Evolutionary conservation across 1,140 invertebrate genomes (phyloP).

Genomic region (Octopus sinensis): DNA sequence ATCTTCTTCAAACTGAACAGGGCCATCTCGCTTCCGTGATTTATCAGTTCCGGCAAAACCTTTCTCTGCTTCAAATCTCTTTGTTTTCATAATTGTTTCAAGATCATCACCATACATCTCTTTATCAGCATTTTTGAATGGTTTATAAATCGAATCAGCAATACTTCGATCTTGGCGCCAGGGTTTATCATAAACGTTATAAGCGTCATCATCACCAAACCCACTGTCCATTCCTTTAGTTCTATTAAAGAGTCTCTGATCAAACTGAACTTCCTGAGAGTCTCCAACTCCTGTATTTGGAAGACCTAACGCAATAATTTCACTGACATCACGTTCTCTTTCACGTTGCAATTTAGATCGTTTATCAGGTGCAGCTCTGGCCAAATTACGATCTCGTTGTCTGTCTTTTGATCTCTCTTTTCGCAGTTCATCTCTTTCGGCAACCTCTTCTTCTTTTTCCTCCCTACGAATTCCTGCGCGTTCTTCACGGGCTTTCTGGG

Average conservation of each 20-base stretch:
- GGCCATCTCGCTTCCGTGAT: constrained; percentile 71
- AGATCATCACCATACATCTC: constrained; percentile 88
- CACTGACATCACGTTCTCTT: constrained; percentile 94
- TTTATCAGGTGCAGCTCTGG: constrained; percentile 91
- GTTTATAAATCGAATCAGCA: constrained; percentile 87
- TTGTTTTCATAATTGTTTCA: constrained; percentile 82
- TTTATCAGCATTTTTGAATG: constrained; percentile 81
- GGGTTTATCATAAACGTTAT: constrained; percentile 94
- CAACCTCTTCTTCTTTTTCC: constrained; percentile 69
- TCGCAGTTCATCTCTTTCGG: constrained; percentile 85
- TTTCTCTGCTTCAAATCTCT: constrained; percentile 93
- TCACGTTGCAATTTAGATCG: constrained; percentile 84
- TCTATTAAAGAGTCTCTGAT: constrained; percentile 93
- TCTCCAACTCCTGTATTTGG: constrained; percentile 71
- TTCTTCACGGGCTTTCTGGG: constrained; percentile 92
- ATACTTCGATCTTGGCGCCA: constrained; percentile 71
- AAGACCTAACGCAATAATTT: constrained; percentile 95
- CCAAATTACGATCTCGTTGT: constrained; percentile 87
- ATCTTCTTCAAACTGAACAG: constrained; percentile 93
- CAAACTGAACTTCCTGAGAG: constrained; percentile 83
- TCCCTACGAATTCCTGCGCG: constrained; percentile 69
- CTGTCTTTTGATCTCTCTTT: constrained; percentile 87
- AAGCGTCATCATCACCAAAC: constrained; percentile 95
- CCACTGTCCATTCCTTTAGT: constrained; percentile 93
- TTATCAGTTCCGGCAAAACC: constrained; percentile 88